Conservation (phyloP, 2,113 vertebrate genomes). For the Melanotaenia duboulayi region DNA sequence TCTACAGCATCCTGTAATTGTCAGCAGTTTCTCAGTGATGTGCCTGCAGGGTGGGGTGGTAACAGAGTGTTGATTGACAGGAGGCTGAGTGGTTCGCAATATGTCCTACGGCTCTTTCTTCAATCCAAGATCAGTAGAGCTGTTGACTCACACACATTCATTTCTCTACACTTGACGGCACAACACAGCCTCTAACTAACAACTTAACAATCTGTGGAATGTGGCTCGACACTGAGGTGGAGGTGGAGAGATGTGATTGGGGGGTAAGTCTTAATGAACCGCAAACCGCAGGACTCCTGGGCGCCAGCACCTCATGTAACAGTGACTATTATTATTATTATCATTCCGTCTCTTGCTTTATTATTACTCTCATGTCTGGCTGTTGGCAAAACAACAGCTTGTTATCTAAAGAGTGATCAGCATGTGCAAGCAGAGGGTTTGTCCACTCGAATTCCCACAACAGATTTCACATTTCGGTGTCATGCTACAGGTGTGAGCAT, state of each 20-base stretch:
- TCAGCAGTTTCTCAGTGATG: slow-evolving; percentile 49
- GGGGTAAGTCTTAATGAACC: slow-evolving; percentile 61
- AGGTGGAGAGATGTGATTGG: too few relatives aligned
- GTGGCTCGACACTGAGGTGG: slow-evolving; percentile 36
- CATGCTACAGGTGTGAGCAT: slow-evolving; percentile 71
- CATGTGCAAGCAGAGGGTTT: slow-evolving; percentile 51
- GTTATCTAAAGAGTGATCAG: slow-evolving; percentile 72
- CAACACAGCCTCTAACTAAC: slow-evolving; percentile 51
- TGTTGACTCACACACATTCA: slow-evolving; percentile 52
- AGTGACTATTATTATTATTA: slow-evolving; percentile 58
- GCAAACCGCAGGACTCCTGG: slow-evolving; percentile 54
- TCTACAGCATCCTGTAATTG: slow-evolving; percentile 56
- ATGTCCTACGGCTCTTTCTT: slow-evolving; percentile 41
- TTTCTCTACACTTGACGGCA: slow-evolving; percentile 45
- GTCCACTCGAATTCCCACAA: slow-evolving; percentile 45
- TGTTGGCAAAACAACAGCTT: slow-evolving; percentile 77
- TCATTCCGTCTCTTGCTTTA: slow-evolving; percentile 62
- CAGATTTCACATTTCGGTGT: slow-evolving; percentile 47
- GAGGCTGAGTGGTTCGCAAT: slow-evolving; percentile 41
- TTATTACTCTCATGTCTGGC: slow-evolving; percentile 63
- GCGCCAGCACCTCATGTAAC: slow-evolving; percentile 60
- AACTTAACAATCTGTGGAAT: slow-evolving; percentile 63
- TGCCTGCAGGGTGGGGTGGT: slow-evolving; percentile 57
- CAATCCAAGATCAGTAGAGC: slow-evolving; percentile 38
- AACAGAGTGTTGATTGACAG: slow-evolving; percentile 40